A percentile compares a stretch with the other conserved stretches of the same genome.
phyloP scores from a whole-genome alignment of 1,140 invertebrate species.

The Drosophila guanche region DNA sequence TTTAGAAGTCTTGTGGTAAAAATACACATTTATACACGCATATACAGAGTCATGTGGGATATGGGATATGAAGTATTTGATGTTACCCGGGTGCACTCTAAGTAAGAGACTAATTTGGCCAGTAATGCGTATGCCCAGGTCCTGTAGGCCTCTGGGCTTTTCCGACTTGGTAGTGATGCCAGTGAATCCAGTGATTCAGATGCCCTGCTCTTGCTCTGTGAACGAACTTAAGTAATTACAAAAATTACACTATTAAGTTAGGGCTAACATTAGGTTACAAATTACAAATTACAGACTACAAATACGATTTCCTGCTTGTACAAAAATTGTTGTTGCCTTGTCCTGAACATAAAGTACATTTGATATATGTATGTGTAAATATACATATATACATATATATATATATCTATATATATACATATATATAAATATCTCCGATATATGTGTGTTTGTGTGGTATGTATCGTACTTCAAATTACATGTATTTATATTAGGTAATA shows the following conservation, averaged over 20 bases:
- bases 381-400: constrained; percentile 8
- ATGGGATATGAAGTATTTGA: constrained; percentile 4
- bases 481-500: constrained; percentile 34
- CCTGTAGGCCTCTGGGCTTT: constrained; percentile 29
- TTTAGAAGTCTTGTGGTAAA: constrained; percentile 71
- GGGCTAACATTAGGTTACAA: constrained; percentile 45
- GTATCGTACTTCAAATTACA: constrained; percentile 13
- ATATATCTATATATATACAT: background rate
- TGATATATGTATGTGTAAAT: constrained; percentile 1
- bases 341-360: constrained; percentile 51
- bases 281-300: constrained; percentile 50
- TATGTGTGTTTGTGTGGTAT: constrained; percentile 36
- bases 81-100: constrained; percentile 38
- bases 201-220: constrained; percentile 32
- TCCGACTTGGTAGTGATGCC: constrained; percentile 3
- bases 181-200: background rate
- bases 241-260: constrained; percentile 56
- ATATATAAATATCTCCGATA: constrained; percentile 40
- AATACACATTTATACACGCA: constrained; percentile 77
- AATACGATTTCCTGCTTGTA: constrained; percentile 60
- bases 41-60: constrained; percentile 63
- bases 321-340: constrained; percentile 44
- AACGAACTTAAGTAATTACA: constrained; percentile 63
- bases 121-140: constrained; percentile 56
- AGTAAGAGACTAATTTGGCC: constrained; percentile 75